These are phyloP conservation scores for Myxocyprinus asiaticus DNA, from an alignment of 2,113 vertebrate genomes.

Conservation along the genomic window DNA sequence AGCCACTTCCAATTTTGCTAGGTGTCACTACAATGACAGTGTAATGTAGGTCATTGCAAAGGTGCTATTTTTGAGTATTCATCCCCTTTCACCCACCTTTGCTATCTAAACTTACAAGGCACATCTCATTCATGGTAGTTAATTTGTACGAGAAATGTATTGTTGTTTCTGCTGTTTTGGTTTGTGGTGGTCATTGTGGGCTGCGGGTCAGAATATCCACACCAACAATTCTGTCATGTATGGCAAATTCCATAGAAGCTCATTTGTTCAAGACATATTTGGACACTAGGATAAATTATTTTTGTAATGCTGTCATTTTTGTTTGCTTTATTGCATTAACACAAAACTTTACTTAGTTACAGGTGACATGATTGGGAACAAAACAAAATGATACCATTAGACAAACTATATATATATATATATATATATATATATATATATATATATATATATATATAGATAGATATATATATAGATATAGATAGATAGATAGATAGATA, in stretches of 20 bases:
- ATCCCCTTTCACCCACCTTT: not conserved
- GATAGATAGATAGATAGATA: too few relatives aligned
- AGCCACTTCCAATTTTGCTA: not conserved
- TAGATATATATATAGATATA: too few relatives aligned
- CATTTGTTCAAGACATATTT: not conserved
- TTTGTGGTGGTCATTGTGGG: not conserved
- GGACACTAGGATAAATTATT: too few relatives aligned
- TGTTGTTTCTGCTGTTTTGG: not conserved
- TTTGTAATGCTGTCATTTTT: too few relatives aligned
- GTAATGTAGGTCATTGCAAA: constrained; percentile 8
- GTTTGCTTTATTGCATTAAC: too few relatives aligned
- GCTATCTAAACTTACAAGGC: not conserved
- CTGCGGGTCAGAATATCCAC: not conserved
- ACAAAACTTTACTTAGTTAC: too few relatives aligned
- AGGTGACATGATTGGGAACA: too few relatives aligned
- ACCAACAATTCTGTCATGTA: not conserved
- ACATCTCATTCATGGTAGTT: too few relatives aligned
- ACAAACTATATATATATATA: too few relatives aligned
- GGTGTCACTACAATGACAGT: not conserved
- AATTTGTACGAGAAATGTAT: not conserved
- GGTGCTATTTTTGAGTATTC: constrained; percentile 5
- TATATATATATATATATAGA: too few relatives aligned
- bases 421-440: too few relatives aligned
- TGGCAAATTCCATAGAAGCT: not conserved
- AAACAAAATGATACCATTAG: too few relatives aligned